Percentiles rank a stretch among this genome's conserved stretches.
These are phyloP conservation scores for Lithophane ornitopus DNA, from an alignment of 2,888 invertebrate species.

Conservation along the genomic window DNA sequence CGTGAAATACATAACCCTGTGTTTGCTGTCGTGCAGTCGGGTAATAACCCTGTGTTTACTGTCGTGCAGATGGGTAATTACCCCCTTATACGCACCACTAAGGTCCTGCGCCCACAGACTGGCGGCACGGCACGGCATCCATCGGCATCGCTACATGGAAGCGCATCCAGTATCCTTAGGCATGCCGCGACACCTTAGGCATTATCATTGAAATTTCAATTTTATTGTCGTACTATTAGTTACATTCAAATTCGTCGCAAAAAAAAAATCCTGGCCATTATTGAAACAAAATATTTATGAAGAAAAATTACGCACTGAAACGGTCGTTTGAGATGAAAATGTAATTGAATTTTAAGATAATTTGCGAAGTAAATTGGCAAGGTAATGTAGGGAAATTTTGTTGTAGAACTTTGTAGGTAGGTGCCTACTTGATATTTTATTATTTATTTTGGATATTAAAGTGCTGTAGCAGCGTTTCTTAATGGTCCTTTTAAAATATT, in stretches of 20 bases:
- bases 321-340: slow-evolving; percentile 23
- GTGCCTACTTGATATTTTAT: neutral
- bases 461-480: neutral
- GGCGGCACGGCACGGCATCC: no score
- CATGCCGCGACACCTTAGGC: no score
- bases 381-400: slow-evolving; percentile 31
- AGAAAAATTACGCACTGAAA: slow-evolving; percentile 18
- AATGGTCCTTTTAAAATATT: neutral
- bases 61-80: neutral
- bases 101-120: no score
- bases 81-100: neutral
- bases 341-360: slow-evolving; percentile 43
- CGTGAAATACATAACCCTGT: neutral
- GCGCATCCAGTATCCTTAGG: no score
- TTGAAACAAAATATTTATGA: slow-evolving; percentile 22
- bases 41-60: no score
- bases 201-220: no score
- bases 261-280: slow-evolving; percentile 17
- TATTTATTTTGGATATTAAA: neutral
- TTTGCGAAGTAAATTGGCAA: slow-evolving; percentile 36
- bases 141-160: no score
- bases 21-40: neutral
- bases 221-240: no score
- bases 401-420: neutral
- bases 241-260: no score